phyloP scores from a whole-genome alignment of 2,888 invertebrate species.

The Plebejus melissa region DNA sequence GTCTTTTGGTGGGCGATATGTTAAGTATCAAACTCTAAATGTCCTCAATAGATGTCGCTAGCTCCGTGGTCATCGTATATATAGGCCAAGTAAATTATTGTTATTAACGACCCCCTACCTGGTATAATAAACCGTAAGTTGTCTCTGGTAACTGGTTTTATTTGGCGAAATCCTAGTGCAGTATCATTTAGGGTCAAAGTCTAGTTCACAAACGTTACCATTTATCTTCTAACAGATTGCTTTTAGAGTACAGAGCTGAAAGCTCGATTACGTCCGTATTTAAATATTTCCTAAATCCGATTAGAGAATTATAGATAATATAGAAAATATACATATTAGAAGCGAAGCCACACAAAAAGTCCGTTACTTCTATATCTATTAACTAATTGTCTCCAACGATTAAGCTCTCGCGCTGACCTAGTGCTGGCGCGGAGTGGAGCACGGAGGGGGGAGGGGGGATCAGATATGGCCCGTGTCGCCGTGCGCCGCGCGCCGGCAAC shows the following conservation, averaged over 20 bases:
- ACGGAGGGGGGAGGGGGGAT: neutral
- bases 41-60: too few species aligned
- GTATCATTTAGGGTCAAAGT: too few species aligned
- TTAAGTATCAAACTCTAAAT: too few species aligned
- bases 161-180: too few species aligned
- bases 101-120: too few species aligned
- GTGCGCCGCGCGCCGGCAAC: neutral
- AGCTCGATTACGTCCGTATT: neutral
- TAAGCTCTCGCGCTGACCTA: conserved; percentile 13
- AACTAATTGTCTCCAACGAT: conserved; percentile 3
- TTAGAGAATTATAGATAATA: neutral
- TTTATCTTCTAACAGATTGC: neutral
- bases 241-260: neutral
- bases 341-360: neutral
- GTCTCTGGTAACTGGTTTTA: too few species aligned
- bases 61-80: too few species aligned
- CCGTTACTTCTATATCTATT: neutral
- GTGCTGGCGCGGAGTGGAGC: neutral
- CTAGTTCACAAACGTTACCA: neutral
- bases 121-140: too few species aligned
- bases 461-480: too few species aligned
- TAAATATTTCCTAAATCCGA: neutral
- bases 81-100: too few species aligned
- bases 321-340: neutral
- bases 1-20: too few species aligned